These are phyloP conservation scores for Corydoras maculifer DNA, from an alignment of 2,113 vertebrate species.

Conservation along the genomic window DNA sequence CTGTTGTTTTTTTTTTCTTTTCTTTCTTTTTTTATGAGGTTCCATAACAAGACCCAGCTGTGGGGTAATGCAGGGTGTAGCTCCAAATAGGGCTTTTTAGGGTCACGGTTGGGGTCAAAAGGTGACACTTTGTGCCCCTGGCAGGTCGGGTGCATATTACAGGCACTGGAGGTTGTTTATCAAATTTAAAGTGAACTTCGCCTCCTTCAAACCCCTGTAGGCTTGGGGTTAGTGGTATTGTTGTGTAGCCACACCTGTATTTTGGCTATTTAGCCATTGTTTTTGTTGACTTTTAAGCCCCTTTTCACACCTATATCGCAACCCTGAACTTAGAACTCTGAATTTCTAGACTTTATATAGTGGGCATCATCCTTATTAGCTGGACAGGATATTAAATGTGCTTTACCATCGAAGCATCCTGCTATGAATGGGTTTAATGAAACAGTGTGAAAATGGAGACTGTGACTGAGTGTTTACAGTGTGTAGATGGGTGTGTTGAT, in stretches of 20 bases:
- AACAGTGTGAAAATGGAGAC: no score
- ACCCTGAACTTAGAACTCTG: no score
- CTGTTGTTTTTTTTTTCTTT: constrained; percentile 33
- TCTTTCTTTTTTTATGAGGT: constrained; percentile 70
- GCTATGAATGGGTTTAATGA: no score
- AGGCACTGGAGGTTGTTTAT: constrained; percentile 78
- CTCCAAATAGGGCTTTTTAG: constrained; percentile 69
- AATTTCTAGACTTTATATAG: no score
- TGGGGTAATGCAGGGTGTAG: constrained; percentile 77
- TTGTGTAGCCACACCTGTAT: constrained; percentile 56
- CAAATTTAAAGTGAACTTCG: constrained; percentile 53
- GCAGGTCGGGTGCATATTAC: constrained; percentile 65
- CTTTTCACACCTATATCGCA: no score
- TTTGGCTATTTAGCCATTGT: background rate
- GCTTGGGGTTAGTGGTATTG: constrained; percentile 65
- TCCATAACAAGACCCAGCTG: constrained; percentile 86
- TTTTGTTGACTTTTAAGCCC: background rate
- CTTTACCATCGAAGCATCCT: no score
- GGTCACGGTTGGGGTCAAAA: constrained; percentile 78
- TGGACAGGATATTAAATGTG: no score
- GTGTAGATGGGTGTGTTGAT: no score
- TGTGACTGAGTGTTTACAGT: no score
- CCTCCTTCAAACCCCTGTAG: constrained; percentile 40
- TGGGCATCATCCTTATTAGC: no score
- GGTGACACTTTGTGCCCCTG: constrained; percentile 75